phyloP scores from a whole-genome alignment of 2,113 vertebrate species.

The Chamaea fasciata region DNA sequence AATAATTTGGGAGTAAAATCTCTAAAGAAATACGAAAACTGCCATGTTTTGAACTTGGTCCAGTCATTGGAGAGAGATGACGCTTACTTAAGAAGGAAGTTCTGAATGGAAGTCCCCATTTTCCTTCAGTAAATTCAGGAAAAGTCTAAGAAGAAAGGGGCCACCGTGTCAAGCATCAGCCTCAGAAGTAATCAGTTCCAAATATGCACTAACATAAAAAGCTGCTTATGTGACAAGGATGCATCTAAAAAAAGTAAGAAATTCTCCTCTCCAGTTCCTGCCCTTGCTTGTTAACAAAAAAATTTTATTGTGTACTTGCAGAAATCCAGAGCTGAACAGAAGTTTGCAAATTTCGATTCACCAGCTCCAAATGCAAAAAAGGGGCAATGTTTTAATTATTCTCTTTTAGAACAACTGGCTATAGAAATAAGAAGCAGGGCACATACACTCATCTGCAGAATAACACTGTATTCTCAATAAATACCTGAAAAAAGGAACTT shows the following conservation, averaged over 20 bases:
- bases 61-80: background rate
- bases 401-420: background rate
- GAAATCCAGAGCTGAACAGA: background rate
- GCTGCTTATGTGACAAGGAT: background rate
- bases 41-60: background rate
- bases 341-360: background rate
- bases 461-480: background rate
- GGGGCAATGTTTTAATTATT: background rate
- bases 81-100: background rate
- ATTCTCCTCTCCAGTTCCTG: background rate
- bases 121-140: background rate
- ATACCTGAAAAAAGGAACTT: background rate
- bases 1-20: background rate
- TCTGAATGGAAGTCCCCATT: background rate
- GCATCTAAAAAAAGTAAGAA: background rate
- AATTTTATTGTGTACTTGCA: background rate
- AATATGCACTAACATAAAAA: background rate
- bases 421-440: background rate
- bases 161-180: background rate
- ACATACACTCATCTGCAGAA: background rate
- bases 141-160: background rate
- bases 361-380: background rate
- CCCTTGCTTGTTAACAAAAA: background rate
- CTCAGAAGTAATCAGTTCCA: background rate
- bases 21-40: background rate